phyloP scores from a whole-genome alignment of 2,113 vertebrate species.

The Gobius niger region DNA sequence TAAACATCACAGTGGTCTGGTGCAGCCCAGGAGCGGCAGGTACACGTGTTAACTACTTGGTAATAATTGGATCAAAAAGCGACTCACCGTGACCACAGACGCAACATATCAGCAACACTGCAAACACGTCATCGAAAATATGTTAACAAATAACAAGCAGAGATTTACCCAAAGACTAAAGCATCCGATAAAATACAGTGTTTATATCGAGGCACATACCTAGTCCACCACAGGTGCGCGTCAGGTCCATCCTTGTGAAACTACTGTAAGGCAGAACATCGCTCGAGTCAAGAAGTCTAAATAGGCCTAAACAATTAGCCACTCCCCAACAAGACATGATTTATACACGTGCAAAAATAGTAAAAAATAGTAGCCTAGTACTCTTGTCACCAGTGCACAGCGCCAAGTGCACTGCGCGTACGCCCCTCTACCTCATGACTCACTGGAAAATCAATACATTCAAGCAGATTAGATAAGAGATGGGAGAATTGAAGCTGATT shows the following conservation, averaged over 20 bases:
- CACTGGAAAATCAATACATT: no score
- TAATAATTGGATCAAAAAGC: background rate
- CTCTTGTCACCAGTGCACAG: no score
- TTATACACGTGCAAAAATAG: background rate
- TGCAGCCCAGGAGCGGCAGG: background rate
- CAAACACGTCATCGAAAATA: background rate
- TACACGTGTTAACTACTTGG: background rate
- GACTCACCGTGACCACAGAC: slow-evolving; percentile 11
- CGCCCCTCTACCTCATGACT: no score
- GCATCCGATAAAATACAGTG: no score
- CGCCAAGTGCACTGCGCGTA: no score
- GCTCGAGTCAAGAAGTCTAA: background rate
- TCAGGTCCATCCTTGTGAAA: background rate
- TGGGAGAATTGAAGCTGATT: no score
- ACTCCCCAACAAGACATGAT: slow-evolving; percentile 1
- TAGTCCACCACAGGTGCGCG: background rate
- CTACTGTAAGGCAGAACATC: no score
- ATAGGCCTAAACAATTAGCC: background rate
- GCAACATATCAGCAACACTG: slow-evolving; percentile 22
- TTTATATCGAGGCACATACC: background rate
- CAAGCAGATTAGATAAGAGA: no score
- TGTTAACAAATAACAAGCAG: background rate
- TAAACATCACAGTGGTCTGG: no score
- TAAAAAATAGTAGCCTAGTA: background rate
- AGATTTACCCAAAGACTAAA: no score